Conservation (phyloP, 2,113 vertebrate genomes). For the Hypanus sabinus region DNA sequence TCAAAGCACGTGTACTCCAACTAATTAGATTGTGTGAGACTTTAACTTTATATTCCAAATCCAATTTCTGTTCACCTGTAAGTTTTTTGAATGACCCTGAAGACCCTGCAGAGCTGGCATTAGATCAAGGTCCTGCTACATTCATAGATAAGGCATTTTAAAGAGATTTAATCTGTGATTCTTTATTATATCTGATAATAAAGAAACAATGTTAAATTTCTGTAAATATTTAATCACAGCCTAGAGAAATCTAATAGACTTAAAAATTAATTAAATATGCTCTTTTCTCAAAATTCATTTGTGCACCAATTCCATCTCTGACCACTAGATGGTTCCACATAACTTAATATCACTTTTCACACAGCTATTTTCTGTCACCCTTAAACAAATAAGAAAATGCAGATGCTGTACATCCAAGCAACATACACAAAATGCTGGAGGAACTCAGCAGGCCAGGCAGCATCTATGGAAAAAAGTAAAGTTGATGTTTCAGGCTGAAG, state of each 20-base stretch:
- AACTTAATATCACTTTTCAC: neutral
- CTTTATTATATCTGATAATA: neutral
- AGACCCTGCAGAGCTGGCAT: neutral
- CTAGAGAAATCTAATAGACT: neutral
- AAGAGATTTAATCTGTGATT: neutral
- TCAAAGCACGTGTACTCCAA: neutral
- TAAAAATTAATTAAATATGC: neutral
- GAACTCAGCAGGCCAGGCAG: no score
- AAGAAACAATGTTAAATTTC: neutral
- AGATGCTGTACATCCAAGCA: no score
- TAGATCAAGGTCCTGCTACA: neutral
- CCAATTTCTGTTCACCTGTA: neutral
- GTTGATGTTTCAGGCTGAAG: no score
- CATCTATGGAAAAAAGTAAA: no score
- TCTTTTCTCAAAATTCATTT: neutral
- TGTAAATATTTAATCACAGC: neutral
- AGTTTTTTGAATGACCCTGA: neutral
- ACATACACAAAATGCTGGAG: no score
- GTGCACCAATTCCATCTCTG: neutral
- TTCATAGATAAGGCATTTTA: neutral
- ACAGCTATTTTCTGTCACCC: neutral
- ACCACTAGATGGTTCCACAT: constrained; percentile 2
- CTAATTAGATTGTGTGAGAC: neutral
- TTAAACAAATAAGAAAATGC: no score
- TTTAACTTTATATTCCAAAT: neutral